A percentile compares a stretch with the other conserved stretches of the same genome.
Evolutionary conservation across 92 coral and sea anemone species (phyloP).

Genomic region (Bergia puertoricense): DNA sequence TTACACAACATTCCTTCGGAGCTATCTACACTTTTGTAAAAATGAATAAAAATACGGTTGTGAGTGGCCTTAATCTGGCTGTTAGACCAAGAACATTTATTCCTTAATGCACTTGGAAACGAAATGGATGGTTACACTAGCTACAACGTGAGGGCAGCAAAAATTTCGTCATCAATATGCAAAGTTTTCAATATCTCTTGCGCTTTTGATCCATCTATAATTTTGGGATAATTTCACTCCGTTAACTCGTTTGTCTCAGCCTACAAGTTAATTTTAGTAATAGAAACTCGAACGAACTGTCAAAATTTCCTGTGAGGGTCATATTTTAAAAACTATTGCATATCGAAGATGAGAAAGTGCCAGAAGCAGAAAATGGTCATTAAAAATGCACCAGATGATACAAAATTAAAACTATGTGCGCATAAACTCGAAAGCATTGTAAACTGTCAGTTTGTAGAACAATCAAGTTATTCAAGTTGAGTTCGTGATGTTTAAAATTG

Average conservation of each 20-base stretch:
- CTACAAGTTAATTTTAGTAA: neutral
- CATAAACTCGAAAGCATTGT: neutral
- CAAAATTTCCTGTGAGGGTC: neutral
- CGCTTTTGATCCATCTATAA: neutral
- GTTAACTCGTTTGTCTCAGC: neutral
- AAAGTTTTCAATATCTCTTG: neutral
- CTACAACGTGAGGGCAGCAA: neutral
- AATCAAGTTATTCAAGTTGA: neutral
- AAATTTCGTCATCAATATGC: neutral
- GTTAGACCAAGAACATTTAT: neutral
- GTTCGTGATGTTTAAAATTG: neutral
- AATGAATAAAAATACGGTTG: neutral
- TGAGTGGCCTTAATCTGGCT: neutral
- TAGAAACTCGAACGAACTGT: neutral
- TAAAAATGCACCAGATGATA: neutral
- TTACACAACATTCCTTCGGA: conserved; percentile 21
- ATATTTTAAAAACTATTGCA: neutral
- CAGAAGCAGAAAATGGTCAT: neutral
- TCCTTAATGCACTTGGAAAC: neutral
- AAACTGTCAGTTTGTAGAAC: neutral
- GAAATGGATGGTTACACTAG: neutral
- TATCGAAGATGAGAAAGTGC: neutral
- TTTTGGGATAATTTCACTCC: neutral
- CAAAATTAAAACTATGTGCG: neutral
- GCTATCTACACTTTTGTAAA: conserved; percentile 19